Evolutionary conservation across 2,888 invertebrate genomes (phyloP).

Genomic region (Noctua pronuba): DNA sequence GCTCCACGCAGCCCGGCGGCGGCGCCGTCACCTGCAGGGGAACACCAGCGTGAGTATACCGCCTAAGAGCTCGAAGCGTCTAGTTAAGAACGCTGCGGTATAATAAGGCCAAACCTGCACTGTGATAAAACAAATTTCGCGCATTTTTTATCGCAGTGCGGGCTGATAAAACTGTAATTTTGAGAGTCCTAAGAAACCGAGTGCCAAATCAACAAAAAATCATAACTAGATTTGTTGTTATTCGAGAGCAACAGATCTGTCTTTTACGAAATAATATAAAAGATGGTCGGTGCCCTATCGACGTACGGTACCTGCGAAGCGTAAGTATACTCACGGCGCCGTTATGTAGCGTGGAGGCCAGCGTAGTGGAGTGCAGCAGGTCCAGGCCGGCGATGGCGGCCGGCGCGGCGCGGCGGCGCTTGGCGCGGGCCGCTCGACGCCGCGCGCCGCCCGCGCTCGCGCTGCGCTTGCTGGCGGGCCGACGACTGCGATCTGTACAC

Average conservation of each 20-base stretch:
- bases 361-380: conserved; percentile 96
- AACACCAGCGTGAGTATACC: background rate
- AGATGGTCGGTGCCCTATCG: conserved; percentile 9
- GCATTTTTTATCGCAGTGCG: background rate
- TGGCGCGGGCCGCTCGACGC: conserved; percentile 81
- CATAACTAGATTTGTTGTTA: conserved; percentile 30
- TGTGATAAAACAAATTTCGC: background rate
- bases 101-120: background rate
- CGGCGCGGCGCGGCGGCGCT: conserved; percentile 86
- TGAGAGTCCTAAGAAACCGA: background rate
- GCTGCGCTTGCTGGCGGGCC: conserved; percentile 85
- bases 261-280: conserved; percentile 45
- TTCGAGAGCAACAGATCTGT: conserved; percentile 29
- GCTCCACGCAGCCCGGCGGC: conserved; percentile 97
- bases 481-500: conserved; percentile 81
- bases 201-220: conserved; percentile 27
- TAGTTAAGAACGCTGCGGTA: background rate
- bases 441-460: conserved; percentile 87
- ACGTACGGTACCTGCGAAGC: conserved; percentile 26
- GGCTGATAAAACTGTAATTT: background rate
- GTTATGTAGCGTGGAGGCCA: conserved; percentile 95
- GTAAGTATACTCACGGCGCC: conserved; percentile 84
- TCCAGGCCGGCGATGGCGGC: conserved; percentile 96
- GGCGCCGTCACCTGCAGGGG: conserved; percentile 92
- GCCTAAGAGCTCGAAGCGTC: background rate